phyloP scores from a whole-genome alignment of 2,888 invertebrate genomes.

The Lithophane leautieri region DNA sequence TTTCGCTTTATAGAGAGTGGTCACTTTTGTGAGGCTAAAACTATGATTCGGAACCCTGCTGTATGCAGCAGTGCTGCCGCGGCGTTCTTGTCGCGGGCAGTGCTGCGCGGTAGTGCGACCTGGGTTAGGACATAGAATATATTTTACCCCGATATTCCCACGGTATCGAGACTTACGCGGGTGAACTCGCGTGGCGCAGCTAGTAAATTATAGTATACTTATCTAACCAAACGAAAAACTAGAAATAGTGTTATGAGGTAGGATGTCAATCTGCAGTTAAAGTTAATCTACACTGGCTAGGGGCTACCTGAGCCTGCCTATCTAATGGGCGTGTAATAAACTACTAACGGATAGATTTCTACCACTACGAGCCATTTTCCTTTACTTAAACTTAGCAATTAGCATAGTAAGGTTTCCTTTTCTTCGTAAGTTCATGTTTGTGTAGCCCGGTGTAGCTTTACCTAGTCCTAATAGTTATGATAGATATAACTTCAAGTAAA shows the following conservation, averaged over 20 bases:
- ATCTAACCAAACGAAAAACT: too few relatives aligned
- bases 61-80: too few relatives aligned
- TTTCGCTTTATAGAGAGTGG: too few relatives aligned
- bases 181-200: too few relatives aligned
- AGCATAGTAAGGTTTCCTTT: conserved; percentile 9
- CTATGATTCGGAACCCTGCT: too few relatives aligned
- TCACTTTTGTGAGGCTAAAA: too few relatives aligned
- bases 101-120: too few relatives aligned
- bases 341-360: conserved; percentile 21
- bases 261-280: neutral
- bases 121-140: too few relatives aligned
- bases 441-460: neutral
- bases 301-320: conserved; percentile 1
- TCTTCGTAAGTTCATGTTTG: neutral
- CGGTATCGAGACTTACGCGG: too few relatives aligned
- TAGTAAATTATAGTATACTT: too few relatives aligned
- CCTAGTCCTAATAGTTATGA: neutral
- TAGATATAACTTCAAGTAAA: neutral
- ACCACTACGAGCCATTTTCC: conserved; percentile 2
- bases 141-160: too few relatives aligned
- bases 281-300: neutral
- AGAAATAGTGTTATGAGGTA: neutral
- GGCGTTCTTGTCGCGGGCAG: too few relatives aligned
- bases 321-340: conserved; percentile 20
- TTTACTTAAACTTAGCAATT: neutral